These are phyloP conservation scores for Porites divaricata DNA, from an alignment of 92 coral and sea anemone species.

Conservation along the genomic window DNA sequence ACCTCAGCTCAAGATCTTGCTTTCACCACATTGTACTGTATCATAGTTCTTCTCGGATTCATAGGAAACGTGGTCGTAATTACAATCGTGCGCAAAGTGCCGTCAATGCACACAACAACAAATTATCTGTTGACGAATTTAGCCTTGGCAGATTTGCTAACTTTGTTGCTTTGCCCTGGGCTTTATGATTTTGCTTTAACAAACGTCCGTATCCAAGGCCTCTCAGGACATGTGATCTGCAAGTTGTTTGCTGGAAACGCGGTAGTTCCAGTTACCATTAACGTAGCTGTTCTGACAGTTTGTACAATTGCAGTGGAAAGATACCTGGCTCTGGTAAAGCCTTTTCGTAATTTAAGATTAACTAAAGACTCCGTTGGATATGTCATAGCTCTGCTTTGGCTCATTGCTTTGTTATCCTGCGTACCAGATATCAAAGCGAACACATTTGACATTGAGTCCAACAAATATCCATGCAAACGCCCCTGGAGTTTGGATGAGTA, in stretches of 20 bases:
- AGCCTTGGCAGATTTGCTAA: conserved; percentile 53
- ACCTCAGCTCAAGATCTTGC: conserved; percentile 32
- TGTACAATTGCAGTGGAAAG: conserved; percentile 61
- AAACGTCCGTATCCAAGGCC: conserved; percentile 25
- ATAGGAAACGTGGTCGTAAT: conserved; percentile 52
- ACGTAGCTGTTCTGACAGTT: conserved; percentile 49
- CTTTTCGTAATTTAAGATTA: conserved; percentile 35
- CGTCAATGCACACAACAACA: conserved; percentile 56
- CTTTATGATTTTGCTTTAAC: conserved; percentile 48
- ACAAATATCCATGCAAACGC: conserved; percentile 44
- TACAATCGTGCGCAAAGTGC: neutral
- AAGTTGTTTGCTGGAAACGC: conserved; percentile 62
- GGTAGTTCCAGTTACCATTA: conserved; percentile 55
- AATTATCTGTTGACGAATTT: conserved; percentile 57
- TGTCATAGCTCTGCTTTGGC: conserved; percentile 25
- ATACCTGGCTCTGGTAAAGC: conserved; percentile 54
- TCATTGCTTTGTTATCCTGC: conserved; percentile 14
- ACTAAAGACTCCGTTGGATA: conserved; percentile 10
- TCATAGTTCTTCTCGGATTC: conserved; percentile 38
- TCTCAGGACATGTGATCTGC: conserved; percentile 48
- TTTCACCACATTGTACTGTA: conserved; percentile 33
- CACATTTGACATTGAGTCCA: conserved; percentile 7
- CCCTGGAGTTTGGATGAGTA: conserved; percentile 49
- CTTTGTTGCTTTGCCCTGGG: conserved; percentile 58
- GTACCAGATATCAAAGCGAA: conserved; percentile 35